Evolutionary conservation across 2,888 invertebrate species (phyloP).

Genomic region (Epistrophella euchroma): DNA sequence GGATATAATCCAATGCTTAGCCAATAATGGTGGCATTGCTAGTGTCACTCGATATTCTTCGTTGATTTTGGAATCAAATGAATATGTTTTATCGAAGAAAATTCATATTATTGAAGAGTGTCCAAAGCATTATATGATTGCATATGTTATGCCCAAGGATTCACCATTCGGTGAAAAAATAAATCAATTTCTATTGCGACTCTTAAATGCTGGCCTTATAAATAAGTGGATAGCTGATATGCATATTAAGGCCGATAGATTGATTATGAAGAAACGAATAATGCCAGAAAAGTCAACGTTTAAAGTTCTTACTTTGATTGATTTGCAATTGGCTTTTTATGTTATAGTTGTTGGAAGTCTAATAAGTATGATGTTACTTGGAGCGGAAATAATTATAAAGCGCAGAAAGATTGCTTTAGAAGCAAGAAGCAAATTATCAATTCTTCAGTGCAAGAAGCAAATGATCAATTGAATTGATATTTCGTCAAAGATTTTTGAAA

Average conservation of each 20-base stretch:
- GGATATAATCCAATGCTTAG: slow-evolving; percentile 80
- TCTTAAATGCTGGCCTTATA: slow-evolving; percentile 81
- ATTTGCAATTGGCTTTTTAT: slow-evolving; percentile 83
- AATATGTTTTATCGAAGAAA: slow-evolving; percentile 78
- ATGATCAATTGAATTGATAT: too few relatives aligned
- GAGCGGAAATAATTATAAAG: slow-evolving; percentile 74
- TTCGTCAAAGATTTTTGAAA: too few relatives aligned
- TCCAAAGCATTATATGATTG: slow-evolving; percentile 82
- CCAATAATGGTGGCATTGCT: slow-evolving; percentile 79
- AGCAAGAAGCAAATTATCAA: not conserved
- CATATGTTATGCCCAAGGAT: slow-evolving; percentile 82
- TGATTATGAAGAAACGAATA: slow-evolving; percentile 72
- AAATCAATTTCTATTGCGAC: slow-evolving; percentile 80
- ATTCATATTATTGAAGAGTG: slow-evolving; percentile 83
- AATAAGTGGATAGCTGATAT: slow-evolving; percentile 82
- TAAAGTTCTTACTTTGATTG: slow-evolving; percentile 81
- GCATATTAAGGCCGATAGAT: slow-evolving; percentile 77
- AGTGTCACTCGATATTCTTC: slow-evolving; percentile 81
- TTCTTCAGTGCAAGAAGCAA: too few relatives aligned
- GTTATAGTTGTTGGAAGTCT: slow-evolving; percentile 81
- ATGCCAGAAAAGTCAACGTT: slow-evolving; percentile 67
- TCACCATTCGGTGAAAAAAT: slow-evolving; percentile 81
- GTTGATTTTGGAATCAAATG: slow-evolving; percentile 80
- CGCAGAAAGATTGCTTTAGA: not conserved
- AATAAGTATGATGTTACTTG: slow-evolving; percentile 77